Evolutionary conservation across 1,140 invertebrate species (phyloP), one percentile per base, ranked within the genome.

Genomic region (Drosophila triauraria): DNA sequence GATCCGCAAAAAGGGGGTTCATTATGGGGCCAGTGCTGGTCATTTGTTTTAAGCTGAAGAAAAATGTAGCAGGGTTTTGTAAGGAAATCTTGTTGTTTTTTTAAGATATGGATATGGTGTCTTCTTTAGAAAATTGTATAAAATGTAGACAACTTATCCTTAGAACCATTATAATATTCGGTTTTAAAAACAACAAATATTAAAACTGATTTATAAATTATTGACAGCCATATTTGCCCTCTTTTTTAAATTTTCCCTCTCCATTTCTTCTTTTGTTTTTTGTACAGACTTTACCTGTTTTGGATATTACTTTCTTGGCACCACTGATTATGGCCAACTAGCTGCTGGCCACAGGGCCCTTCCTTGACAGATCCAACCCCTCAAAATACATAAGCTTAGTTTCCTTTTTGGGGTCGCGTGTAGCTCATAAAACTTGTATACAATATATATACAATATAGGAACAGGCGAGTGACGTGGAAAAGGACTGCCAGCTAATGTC

Each of bases 1-100:
- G 61, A 67, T 67, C 62, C 62, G 47, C 40, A 35, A 23, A 44
- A 44, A 43, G 68, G 56, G 64, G 63, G 78, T 87, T 82, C 79
- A 86, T 86, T 87, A 87, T 40, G 20, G 32, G 53, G 20, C 9
- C 35, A 56, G 53, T 56, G 53, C 35, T 56, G 53, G 38, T 1
- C 53, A 56, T 56, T 56, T 56, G 35, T 56, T 10, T 56, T 56
- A 40, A 56, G 53, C 35, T 25, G 13, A 3, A 38, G 30, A 13
- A 20, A 20, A 15, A 7, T 15, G 17, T 35, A 2, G 13, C 0
- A 13, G 30, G 27, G 4, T 17, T 50, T 3, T n/a, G 15, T 43
- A 8, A n/a, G 25, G 9, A 30, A 7, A 30, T 6, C 4, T 4
- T 0, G 12, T n/a, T 10, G 25, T 20, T n/a, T 32, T 25, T 30